Evolutionary conservation across 2,797 vertebrate species (phyloP).

Genomic region (Halcyon badia): DNA sequence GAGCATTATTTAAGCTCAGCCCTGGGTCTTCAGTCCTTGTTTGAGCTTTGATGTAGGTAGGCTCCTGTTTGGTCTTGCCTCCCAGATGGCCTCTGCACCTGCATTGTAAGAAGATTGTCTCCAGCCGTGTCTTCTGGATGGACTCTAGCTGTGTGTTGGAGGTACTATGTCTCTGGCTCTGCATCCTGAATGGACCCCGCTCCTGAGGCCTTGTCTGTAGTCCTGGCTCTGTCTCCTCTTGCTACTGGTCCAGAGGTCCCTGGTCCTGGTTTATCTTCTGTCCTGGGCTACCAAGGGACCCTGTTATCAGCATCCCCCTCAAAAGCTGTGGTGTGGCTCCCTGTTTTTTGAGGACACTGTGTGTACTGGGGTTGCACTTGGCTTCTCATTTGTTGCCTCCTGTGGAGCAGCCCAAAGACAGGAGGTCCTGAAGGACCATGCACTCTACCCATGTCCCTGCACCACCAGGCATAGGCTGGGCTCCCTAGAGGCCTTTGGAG

Average conservation of each 20-base stretch:
- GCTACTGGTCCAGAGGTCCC: not conserved
- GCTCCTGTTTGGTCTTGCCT: not conserved
- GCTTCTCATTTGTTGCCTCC: not conserved
- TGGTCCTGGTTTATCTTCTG: not conserved
- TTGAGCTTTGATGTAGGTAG: not conserved
- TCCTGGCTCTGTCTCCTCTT: not conserved
- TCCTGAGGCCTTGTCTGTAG: not conserved
- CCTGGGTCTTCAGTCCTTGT: not conserved
- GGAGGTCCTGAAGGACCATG: not conserved
- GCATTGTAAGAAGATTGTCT: not conserved
- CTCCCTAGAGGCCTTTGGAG: not conserved
- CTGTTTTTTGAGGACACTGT: not conserved
- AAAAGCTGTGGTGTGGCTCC: not conserved
- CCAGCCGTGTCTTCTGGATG: not conserved
- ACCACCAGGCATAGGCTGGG: not conserved
- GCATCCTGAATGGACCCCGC: too few relatives aligned
- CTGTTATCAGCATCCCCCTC: not conserved
- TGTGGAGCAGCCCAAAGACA: not conserved
- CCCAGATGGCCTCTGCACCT: not conserved
- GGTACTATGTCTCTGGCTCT: not conserved
- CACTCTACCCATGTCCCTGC: not conserved
- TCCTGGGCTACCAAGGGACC: not conserved
- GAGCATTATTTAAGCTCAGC: not conserved
- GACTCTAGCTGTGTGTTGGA: accelerated
- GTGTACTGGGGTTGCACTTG: not conserved